These are phyloP conservation scores for Oophaga sylvatica DNA, from an alignment of 2,797 vertebrate species.

Conservation along the genomic window DNA sequence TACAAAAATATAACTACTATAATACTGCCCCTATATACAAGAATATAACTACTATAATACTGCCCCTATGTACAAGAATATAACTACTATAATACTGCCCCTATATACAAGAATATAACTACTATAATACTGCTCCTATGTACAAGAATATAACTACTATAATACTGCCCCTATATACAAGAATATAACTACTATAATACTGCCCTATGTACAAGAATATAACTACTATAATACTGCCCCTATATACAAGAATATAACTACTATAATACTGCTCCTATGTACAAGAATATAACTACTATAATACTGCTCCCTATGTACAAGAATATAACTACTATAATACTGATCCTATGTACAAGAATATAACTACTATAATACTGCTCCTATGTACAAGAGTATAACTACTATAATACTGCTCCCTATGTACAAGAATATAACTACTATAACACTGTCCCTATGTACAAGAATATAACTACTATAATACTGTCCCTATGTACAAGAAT, in stretches of 20 bases:
- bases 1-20: background rate
- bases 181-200: no score
- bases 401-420: no score
- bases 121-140: background rate
- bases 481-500: background rate
- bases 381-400: no score
- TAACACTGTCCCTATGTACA: no score
- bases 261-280: background rate
- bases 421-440: no score
- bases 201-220: background rate
- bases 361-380: no score
- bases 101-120: no score
- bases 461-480: no score
- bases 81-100: no score
- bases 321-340: no score
- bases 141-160: background rate
- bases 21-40: background rate
- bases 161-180: background rate
- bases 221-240: background rate
- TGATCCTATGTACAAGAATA: no score
- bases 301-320: background rate
- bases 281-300: background rate
- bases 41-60: conserved; percentile 8
- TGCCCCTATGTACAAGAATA: background rate
- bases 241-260: background rate